Conservation (phyloP, 35 echinoderm and acorn worm genomes). For the Heliocidaris erythrogramma region DNA sequence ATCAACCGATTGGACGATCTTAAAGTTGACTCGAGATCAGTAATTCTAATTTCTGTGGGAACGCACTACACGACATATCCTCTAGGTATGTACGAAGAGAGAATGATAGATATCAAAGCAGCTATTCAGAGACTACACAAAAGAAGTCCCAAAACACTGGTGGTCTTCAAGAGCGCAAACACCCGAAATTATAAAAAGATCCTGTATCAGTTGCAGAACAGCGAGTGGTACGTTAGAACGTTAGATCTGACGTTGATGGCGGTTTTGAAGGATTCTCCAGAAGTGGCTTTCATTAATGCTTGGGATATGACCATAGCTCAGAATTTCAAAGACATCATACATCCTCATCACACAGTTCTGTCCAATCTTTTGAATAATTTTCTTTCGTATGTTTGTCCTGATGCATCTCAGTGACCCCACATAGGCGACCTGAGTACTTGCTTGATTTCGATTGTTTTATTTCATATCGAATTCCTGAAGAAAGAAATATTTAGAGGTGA, state of each 20-base stretch:
- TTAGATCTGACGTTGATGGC: not conserved
- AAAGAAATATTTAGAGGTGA: no score
- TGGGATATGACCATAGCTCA: constrained; percentile 35
- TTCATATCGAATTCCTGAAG: no score
- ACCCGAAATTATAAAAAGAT: not conserved
- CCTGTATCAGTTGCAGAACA: not conserved
- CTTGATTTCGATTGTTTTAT: no score
- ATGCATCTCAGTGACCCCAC: not conserved
- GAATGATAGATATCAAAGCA: constrained; percentile 18
- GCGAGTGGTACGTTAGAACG: constrained; percentile 19
- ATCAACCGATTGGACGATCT: not conserved
- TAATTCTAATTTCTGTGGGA: not conserved
- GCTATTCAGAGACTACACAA: constrained; percentile 25
- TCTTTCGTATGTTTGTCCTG: not conserved
- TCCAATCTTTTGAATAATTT: not conserved
- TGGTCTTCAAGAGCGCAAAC: constrained; percentile 23
- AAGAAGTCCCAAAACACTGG: constrained; percentile 12
- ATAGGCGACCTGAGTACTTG: no score
- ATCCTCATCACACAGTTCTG: not conserved
- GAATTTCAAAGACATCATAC: not conserved
- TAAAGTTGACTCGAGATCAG: not conserved
- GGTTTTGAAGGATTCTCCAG: constrained; percentile 14
- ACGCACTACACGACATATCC: constrained; percentile 33
- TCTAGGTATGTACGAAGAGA: not conserved
- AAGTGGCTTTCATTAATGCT: not conserved